Base-by-base conservation (phyloP, 2,888 invertebrate species). In the Cryptus viduatorius region DNA sequence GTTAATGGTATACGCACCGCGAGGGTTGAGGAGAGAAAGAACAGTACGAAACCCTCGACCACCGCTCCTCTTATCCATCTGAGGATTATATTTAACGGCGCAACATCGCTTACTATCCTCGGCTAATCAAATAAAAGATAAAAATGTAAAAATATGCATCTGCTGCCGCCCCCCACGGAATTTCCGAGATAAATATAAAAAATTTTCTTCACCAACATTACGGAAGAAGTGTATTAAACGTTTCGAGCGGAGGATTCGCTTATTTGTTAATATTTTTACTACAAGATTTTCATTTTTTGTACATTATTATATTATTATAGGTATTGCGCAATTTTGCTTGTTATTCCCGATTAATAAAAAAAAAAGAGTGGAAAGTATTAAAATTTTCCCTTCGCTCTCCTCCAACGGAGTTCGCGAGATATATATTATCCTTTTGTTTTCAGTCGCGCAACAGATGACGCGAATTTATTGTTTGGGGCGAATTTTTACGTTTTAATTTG, bases 1-100 rank as follows among this genome's bases (percentile, higher is more conserved):
- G 37, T 71, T 71, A 71, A 71, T 56, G 71, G 31, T 19, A 16
- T n/a, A 16, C 53, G 71, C 50, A 10, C 37, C 42, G 16, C 53
- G 14, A 56, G 37, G 37, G 12, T 1, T 19, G 7, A 42, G 19
- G 37, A 7, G 50, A 71, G 50, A 71, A 37, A 19, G 37, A 71
- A 56, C 53, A 5, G 16, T 1, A 42, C 37, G 4, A 37, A 19
- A 37, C 24, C 37, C 37, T 19, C 37, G 19, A 53, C 37, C 37
- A 53, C 53, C 53, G 37, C 56, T 71, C 4, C 37, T 37, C 19
- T 16, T 56, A 10, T 19, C 53, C 31, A 37, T 50, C 16, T 53
- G 71, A 14, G 19, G 37, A 69, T 69, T 37, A 69, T 29, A 19
- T 16, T n/a, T 31, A 37, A 53, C 56, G 10, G 19, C 56, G 19